phyloP scores from a whole-genome alignment of 2,888 invertebrate species.

The Peribatodes rhomboidaria region DNA sequence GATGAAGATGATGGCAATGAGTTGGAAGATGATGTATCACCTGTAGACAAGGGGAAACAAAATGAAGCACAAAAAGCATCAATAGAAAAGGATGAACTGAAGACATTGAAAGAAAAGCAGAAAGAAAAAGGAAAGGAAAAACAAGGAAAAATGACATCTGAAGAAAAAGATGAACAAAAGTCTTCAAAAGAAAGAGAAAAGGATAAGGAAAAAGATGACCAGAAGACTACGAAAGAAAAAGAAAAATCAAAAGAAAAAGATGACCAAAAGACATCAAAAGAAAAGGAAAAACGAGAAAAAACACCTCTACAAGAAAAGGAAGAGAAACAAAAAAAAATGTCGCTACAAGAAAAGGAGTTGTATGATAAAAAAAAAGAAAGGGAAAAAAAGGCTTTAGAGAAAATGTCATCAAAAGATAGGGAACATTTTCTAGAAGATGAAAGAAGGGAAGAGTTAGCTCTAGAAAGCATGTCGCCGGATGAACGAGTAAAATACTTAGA shows the following conservation, averaged over 20 bases:
- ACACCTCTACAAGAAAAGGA: constrained; percentile 23
- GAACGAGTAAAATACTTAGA: constrained; percentile 30
- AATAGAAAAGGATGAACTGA: too few relatives aligned
- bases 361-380: constrained; percentile 16
- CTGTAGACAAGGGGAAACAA: too few relatives aligned
- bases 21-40: too few relatives aligned
- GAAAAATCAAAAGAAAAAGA: too few relatives aligned
- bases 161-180: too few relatives aligned
- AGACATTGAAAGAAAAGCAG: too few relatives aligned
- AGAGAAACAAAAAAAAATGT: constrained; percentile 31
- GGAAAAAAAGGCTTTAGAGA: constrained; percentile 34
- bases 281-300: constrained; percentile 36
- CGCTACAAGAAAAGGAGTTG: constrained; percentile 13
- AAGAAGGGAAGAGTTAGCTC: constrained; percentile 4
- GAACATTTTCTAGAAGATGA: neutral
- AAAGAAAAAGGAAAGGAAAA: too few relatives aligned
- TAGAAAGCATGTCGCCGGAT: constrained; percentile 4
- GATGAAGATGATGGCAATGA: neutral
- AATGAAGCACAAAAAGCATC: too few relatives aligned
- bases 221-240: too few relatives aligned
- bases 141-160: too few relatives aligned
- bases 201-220: too few relatives aligned
- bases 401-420: constrained; percentile 24
- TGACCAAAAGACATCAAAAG: neutral
- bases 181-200: too few relatives aligned